These are phyloP conservation scores for Diplogasteroides magnus DNA, from an alignment of 1,140 invertebrate genomes.

Conservation along the genomic window DNA sequence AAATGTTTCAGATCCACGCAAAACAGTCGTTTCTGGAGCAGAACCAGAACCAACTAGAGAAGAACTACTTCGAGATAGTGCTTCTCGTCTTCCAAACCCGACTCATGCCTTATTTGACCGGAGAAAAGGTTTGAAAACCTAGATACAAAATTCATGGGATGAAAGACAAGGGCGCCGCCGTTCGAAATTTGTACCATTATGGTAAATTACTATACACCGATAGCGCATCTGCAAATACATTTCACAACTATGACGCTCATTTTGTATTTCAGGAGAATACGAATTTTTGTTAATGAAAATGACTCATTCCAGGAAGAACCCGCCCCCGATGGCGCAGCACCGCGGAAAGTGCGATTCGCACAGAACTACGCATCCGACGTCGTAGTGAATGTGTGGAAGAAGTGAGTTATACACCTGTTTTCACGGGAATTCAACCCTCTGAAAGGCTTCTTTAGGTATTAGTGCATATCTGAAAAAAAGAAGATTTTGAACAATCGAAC, in stretches of 20 bases:
- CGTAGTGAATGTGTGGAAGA: conserved; percentile 31
- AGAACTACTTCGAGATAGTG: conserved; percentile 49
- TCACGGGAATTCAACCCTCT: neutral
- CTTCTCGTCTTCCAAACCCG: conserved; percentile 39
- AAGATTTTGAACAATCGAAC: neutral
- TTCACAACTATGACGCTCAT: too few relatives aligned
- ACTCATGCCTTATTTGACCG: conserved; percentile 38
- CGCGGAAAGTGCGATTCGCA: conserved; percentile 34
- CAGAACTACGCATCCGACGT: conserved; percentile 28
- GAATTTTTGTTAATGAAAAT: neutral
- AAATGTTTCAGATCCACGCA: conserved; percentile 39
- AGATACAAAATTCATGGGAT: too few relatives aligned
- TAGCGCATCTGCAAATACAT: neutral
- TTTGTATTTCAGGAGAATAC: too few relatives aligned
- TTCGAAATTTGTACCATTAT: too few relatives aligned
- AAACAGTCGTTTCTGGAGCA: conserved; percentile 46
- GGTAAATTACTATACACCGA: neutral
- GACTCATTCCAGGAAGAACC: conserved; percentile 19
- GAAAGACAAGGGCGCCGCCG: too few relatives aligned
- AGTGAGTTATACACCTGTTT: neutral
- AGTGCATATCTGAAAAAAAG: neutral
- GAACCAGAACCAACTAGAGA: conserved; percentile 50
- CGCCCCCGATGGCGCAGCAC: conserved; percentile 16
- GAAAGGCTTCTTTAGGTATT: neutral
- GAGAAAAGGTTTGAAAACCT: conserved; percentile 25